Evolutionary conservation across 2,113 vertebrate genomes (phyloP).

Genomic region (Oceanites oceanicus): DNA sequence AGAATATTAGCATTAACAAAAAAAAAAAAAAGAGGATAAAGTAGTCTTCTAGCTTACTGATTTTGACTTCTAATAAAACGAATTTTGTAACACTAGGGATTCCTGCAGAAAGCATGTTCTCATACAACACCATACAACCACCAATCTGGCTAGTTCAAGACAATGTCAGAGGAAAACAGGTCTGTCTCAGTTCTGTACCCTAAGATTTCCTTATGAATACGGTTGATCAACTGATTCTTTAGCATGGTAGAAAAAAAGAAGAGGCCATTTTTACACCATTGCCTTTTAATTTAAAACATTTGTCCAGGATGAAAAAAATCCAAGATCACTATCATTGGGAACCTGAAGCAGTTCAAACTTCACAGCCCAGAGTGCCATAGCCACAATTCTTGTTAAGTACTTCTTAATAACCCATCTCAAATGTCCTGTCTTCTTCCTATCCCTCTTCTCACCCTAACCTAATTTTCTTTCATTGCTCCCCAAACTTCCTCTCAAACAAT

Average conservation of each 20-base stretch:
- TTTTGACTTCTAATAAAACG: not conserved
- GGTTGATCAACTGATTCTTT: not conserved
- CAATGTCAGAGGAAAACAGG: not conserved
- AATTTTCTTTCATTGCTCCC: not conserved
- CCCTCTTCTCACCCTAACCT: not conserved
- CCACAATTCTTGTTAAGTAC: not conserved
- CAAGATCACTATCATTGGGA: not conserved
- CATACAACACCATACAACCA: not conserved
- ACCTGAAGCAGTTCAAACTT: not conserved
- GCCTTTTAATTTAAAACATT: not conserved
- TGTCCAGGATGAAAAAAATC: not conserved
- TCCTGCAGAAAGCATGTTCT: not conserved
- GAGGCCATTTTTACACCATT: not conserved
- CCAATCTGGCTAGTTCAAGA: not conserved
- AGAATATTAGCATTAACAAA: not conserved
- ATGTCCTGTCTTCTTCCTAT: not conserved
- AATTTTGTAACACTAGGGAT: not conserved
- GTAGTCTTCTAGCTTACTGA: not conserved
- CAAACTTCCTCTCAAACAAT: not conserved
- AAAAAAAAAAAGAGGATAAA: not conserved
- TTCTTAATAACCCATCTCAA: not conserved
- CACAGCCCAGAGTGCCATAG: not conserved
- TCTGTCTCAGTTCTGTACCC: not conserved
- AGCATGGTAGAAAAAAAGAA: not conserved
- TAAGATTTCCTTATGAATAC: not conserved